Conservation (phyloP, 2,888 invertebrate species). For the Pristionchus mayeri region DNA sequence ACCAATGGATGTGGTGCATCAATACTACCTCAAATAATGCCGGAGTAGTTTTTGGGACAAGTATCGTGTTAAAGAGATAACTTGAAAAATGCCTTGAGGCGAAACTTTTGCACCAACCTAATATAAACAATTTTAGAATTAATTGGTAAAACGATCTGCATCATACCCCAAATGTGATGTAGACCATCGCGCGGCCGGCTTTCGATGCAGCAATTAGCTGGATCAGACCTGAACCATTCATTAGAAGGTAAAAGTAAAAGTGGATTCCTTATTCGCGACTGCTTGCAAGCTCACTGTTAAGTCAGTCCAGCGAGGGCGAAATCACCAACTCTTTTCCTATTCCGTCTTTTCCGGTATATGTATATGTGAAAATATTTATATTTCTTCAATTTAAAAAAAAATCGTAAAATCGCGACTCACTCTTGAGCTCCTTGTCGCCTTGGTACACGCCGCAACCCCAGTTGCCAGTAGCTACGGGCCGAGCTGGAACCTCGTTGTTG, state of each 20-base stretch:
- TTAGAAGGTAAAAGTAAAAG: too few species aligned
- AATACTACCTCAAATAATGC: too few species aligned
- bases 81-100: too few species aligned
- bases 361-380: too few species aligned
- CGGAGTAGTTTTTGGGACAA: too few species aligned
- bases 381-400: too few species aligned
- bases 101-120: too few species aligned
- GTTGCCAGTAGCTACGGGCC: conserved; percentile 88
- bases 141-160: too few species aligned
- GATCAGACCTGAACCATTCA: not conserved
- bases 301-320: not conserved
- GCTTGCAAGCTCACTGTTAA: not conserved
- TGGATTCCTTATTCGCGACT: not conserved
- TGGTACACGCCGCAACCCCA: conserved; percentile 83
- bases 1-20: too few species aligned
- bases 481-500: not conserved
- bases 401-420: conserved; percentile 57
- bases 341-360: too few species aligned
- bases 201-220: not conserved
- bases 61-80: too few species aligned
- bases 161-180: not conserved
- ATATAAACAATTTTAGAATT: too few species aligned
- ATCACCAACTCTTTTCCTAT: not conserved
- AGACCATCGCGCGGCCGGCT: not conserved
- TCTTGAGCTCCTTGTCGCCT: conserved; percentile 66